Evolutionary conservation across 2,113 vertebrate species (phyloP), one percentile per base, ranked within the genome.

Genomic region (Synchiropus splendidus): DNA sequence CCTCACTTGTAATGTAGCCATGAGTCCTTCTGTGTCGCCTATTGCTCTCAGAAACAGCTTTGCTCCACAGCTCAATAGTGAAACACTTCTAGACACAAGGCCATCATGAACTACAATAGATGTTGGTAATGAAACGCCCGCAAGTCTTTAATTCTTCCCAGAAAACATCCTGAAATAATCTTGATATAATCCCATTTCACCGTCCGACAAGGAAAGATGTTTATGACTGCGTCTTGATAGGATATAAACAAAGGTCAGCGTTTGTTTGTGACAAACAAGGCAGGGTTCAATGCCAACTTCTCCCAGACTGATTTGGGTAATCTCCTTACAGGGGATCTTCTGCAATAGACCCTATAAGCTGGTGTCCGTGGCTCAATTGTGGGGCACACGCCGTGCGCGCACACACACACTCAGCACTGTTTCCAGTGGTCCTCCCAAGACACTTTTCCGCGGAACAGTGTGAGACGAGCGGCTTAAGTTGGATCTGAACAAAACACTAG

Each of bases 251-350:
- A 48, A 60, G 51, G 43, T 49, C 61, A 3, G 30, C 10, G n/a
- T 46, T 45, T 3, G 51, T 45, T 12, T 40, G 40, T 44, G 43
- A 57, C 52, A 30, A 18, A 21, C 31, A 40, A 55, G 65, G 52
- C 61, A 74, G 62, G 77, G 63, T 74, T 72, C 62, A 67, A 36
- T 12, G 39, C 39, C 16, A 2, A 51, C 64, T 70, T 61, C 58
- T 59, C 47, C 62, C 53, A 64, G 72, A 68, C 55, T 45, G 56
- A 45, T 58, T 40, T 37, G 12, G 8, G 18, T 78, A 75, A 79
- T 79, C 79, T 72, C 48, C 63, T 81, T 67, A 72, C 34, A 34
- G 49, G 44, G 67, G 61, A 70, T 71, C 68, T 70, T 52, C 61
- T 65, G 70, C 68, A 73, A 70, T 58, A 65, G 49, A 77, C 69